Evolutionary conservation across 1,140 invertebrate genomes (phyloP).

Genomic region (Diorhabda sublineata): DNA sequence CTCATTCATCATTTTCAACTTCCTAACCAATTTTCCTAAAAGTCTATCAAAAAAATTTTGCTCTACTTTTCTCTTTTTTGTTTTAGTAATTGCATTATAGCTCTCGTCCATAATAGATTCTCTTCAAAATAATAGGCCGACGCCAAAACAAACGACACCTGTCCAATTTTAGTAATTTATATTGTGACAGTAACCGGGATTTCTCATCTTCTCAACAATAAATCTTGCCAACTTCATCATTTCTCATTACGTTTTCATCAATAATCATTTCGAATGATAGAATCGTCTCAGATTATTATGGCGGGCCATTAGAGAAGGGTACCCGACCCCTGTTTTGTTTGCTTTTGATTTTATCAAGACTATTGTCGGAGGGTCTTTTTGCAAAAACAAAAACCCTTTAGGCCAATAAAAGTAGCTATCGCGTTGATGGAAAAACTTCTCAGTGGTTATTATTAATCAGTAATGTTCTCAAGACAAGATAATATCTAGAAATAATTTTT

Average conservation of each 20-base stretch:
- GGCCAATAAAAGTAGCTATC: too few species aligned
- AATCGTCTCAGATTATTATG: background rate
- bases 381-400: background rate
- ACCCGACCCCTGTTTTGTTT: background rate
- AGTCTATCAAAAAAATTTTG: too few species aligned
- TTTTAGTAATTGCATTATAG: too few species aligned
- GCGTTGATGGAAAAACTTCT: too few species aligned
- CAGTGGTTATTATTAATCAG: too few species aligned
- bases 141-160: background rate
- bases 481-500: too few species aligned
- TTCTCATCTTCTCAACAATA: background rate
- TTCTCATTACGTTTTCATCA: slow-evolving; percentile 2
- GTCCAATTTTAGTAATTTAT: slow-evolving; percentile 3
- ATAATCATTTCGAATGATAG: slow-evolving; percentile 2
- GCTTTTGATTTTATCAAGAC: slow-evolving; percentile 2
- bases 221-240: slow-evolving; percentile 2
- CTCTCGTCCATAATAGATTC: background rate
- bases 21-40: too few species aligned
- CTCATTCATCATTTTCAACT: too few species aligned
- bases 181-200: slow-evolving; percentile 1
- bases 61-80: too few species aligned
- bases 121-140: background rate
- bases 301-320: background rate
- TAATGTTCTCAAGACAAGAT: too few species aligned
- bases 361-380: background rate